These are phyloP conservation scores for Meles meles DNA, from an alignment of 2,113 vertebrate species.

Conservation along the genomic window DNA sequence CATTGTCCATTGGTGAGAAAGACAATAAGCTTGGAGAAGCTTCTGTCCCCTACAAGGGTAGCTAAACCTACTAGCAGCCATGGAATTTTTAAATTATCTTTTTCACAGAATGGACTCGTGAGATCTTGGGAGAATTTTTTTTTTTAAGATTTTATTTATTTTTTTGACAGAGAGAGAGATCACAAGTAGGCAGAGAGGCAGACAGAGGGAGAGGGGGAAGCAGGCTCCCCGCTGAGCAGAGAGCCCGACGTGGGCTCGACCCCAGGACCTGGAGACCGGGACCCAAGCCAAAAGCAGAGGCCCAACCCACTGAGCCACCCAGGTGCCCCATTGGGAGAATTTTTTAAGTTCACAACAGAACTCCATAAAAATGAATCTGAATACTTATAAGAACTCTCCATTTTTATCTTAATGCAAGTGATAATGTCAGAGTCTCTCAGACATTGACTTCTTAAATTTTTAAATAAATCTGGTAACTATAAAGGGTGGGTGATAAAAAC, in stretches of 20 bases:
- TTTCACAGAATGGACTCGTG: not conserved
- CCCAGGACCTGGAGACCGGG: too few relatives aligned
- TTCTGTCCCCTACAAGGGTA: not conserved
- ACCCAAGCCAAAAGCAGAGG: too few relatives aligned
- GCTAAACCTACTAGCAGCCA: not conserved
- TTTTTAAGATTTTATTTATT: too few relatives aligned
- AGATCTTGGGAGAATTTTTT: not conserved
- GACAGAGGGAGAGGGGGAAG: too few relatives aligned
- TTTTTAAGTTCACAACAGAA: not conserved
- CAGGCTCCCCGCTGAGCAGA: too few relatives aligned
- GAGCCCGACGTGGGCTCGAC: rapidly evolving
- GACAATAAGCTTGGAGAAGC: not conserved
- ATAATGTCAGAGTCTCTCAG: not conserved
- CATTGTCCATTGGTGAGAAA: not conserved
- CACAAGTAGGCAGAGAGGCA: too few relatives aligned
- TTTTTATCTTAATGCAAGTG: not conserved
- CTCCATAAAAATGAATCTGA: not conserved
- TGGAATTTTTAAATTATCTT: not conserved
- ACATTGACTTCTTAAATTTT: not conserved
- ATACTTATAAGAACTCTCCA: not conserved
- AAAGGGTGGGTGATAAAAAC: not conserved
- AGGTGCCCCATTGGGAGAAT: not conserved
- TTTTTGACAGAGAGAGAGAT: too few relatives aligned
- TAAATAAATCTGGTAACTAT: not conserved
- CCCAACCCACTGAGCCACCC: too few relatives aligned